Evolutionary conservation across 1,140 invertebrate genomes (phyloP), one percentile per base, ranked within the genome.

Genomic region (Euura lappo): DNA sequence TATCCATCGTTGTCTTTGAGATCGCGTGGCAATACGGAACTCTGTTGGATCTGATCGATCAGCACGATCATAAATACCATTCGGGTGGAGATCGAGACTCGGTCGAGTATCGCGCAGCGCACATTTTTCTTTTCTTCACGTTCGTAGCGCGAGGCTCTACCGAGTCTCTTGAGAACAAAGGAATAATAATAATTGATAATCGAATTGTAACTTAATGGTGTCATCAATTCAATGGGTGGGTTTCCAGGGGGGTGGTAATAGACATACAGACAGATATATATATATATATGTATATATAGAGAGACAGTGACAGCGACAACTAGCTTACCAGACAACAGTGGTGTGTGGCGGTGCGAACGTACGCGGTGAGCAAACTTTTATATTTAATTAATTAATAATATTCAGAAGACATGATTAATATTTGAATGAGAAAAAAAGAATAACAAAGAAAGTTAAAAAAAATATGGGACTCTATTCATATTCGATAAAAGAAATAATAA

Each of bases 281-380:
- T 28, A 28, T 28, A 28, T 28, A 28, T 28, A 28, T 28, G 1
- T 28, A 28, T 28, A 28, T 0, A 28, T 0, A 28, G 28, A 28
- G 28, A 60, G 71, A 76, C 73, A 75, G 80, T 60, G 51, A 83
- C 75, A 86, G 77, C 79, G 77, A 86, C 75, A 85, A 77, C 81
- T 84, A 84, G 84, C 84, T 86, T 86, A 86, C 83, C 82, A 81
- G 13, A 60, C 51, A 60, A n/a, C 10, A 78, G 77, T 74, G 78
- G 28, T 28, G 28, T 77, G 79, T 73, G 69, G 71, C 72, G 81
- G 80, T 79, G 77, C 79, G 79, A 81, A 79, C 80, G 28, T 28
- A 28, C 28, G 51, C 51, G 51, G 51, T 60, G 51, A 66, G 68
- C 65, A 68, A 73, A 72, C 69, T 73, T 77, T 28, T 71, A 44